These are phyloP conservation scores for Catotricha subobsoleta DNA, from an alignment of 2,888 invertebrate species.

Conservation along the genomic window DNA sequence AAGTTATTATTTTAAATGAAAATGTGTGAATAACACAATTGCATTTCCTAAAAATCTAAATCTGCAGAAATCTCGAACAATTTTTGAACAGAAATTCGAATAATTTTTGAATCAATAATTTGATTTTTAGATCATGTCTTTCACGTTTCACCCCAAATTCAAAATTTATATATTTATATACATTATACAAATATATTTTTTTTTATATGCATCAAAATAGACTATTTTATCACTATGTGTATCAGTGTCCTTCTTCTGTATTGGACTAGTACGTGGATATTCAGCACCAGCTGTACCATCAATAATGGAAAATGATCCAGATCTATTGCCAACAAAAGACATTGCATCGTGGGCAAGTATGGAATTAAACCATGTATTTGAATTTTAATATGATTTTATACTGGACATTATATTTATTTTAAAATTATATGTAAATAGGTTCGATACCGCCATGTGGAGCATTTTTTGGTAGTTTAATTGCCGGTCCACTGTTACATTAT, in stretches of 20 bases:
- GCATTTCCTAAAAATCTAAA: no score
- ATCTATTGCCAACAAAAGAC: slow-evolving; percentile 31
- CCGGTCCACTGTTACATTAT: slow-evolving; percentile 35
- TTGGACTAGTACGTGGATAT: slow-evolving; percentile 39
- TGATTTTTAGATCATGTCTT: no score
- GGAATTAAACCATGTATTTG: slow-evolving; percentile 3
- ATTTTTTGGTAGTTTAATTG: slow-evolving; percentile 35
- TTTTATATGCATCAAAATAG: slow-evolving; percentile 25
- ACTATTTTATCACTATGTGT: slow-evolving; percentile 38
- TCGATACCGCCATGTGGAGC: slow-evolving; percentile 40
- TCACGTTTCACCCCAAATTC: no score
- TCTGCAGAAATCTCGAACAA: no score
- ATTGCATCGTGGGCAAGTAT: slow-evolving; percentile 39
- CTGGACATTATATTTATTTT: not conserved
- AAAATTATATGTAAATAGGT: slow-evolving; percentile 21
- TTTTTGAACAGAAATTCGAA: no score
- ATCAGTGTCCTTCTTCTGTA: slow-evolving; percentile 38
- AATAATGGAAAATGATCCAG: slow-evolving; percentile 29
- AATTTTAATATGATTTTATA: not conserved
- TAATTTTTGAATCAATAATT: no score
- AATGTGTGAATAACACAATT: no score
- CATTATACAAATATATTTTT: not conserved
- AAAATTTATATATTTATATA: slow-evolving; percentile 4
- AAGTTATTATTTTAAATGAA: no score
- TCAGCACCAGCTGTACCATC: slow-evolving; percentile 40